Evolutionary conservation across 2,797 vertebrate genomes (phyloP).

Genomic region (Mormyrops boulengeri): DNA sequence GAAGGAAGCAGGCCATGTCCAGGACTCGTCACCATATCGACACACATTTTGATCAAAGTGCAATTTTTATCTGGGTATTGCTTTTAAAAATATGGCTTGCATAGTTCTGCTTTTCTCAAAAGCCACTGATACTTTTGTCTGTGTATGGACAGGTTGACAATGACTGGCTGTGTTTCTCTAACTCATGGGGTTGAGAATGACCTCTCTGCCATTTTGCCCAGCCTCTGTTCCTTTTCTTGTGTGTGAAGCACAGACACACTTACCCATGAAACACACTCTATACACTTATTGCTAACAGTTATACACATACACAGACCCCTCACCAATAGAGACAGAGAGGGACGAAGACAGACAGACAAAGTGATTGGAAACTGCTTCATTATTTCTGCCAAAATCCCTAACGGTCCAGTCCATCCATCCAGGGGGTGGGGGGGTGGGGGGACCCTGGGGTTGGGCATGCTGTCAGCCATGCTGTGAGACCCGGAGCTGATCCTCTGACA

Average conservation of each 20-base stretch:
- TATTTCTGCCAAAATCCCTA: not conserved
- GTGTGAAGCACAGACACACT: not conserved
- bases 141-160: not conserved
- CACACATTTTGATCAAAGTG: not conserved
- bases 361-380: conserved; percentile 11
- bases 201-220: not conserved
- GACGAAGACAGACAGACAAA: not conserved
- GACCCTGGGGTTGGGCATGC: conserved; percentile 17
- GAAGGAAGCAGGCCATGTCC: not conserved
- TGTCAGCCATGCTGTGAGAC: conserved; percentile 18
- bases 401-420: conserved; percentile 9
- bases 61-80: not conserved
- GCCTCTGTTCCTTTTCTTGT: not conserved
- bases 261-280: not conserved
- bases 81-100: not conserved
- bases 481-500: not conserved
- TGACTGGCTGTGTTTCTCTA: not conserved
- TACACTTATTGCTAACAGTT: not conserved
- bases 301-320: not conserved
- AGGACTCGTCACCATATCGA: not conserved
- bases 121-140: not conserved
- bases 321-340: not conserved
- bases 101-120: not conserved
- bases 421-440: not conserved
- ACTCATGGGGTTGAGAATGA: not conserved